Conservation (phyloP, 2,888 invertebrate genomes). For the Hemaris fuciformis region DNA sequence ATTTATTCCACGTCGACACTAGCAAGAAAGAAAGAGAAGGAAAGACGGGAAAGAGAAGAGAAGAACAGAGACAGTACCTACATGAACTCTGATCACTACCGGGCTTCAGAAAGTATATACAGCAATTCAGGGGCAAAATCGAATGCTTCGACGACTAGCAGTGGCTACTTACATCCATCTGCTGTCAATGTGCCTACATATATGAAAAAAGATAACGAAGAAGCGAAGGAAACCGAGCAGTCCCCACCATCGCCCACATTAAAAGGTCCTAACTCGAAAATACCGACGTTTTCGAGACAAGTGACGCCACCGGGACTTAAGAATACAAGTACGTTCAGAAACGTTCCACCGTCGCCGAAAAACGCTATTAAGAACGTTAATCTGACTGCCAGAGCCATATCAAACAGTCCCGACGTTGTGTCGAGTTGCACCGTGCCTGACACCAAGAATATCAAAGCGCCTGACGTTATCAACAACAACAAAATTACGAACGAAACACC, state of each 20-base stretch:
- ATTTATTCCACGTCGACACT: slow-evolving; percentile 91
- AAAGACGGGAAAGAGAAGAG: slow-evolving; percentile 42
- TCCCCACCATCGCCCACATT: slow-evolving; percentile 65
- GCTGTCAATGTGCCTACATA: slow-evolving; percentile 84
- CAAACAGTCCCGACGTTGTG: slow-evolving; percentile 87
- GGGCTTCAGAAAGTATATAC: slow-evolving; percentile 83
- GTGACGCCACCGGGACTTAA: slow-evolving; percentile 77
- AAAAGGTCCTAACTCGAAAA: slow-evolving; percentile 69
- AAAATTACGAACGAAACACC: slow-evolving; percentile 68
- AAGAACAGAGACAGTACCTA: slow-evolving; percentile 79
- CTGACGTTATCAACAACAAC: slow-evolving; percentile 82
- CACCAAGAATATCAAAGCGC: slow-evolving; percentile 79
- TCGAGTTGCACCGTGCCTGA: slow-evolving; percentile 85
- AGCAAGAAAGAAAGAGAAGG: slow-evolving; percentile 81
- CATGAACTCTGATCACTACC: slow-evolving; percentile 82
- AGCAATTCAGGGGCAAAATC: slow-evolving; percentile 83
- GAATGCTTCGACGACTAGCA: slow-evolving; percentile 83
- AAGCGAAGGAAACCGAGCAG: slow-evolving; percentile 55
- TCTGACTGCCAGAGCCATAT: slow-evolving; percentile 52
- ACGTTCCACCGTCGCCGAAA: slow-evolving; percentile 68
- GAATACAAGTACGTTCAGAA: slow-evolving; percentile 66
- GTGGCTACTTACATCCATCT: slow-evolving; percentile 88
- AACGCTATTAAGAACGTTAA: slow-evolving; percentile 50
- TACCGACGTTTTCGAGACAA: slow-evolving; percentile 71
- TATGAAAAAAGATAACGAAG: slow-evolving; percentile 49